Percentiles rank a stretch among this genome's conserved stretches.
phyloP scores from a whole-genome alignment of 2,888 invertebrate species.

The Xylota segnis region DNA sequence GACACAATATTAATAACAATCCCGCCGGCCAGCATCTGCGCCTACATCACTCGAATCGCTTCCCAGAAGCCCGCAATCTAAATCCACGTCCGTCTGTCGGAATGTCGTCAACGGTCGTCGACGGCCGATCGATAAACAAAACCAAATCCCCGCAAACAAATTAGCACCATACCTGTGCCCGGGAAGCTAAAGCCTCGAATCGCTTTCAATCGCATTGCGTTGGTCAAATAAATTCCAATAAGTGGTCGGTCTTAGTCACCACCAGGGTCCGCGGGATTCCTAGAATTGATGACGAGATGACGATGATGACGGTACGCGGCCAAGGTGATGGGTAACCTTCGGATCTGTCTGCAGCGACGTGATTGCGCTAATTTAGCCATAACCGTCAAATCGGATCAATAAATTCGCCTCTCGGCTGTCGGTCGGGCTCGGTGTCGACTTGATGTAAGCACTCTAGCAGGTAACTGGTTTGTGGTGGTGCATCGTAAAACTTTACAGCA shows the following conservation, averaged over 20 bases:
- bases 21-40: conserved; percentile 4
- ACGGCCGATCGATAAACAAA: conserved; percentile 6
- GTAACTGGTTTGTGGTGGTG: conserved; percentile 45
- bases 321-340: conserved; percentile 27
- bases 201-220: conserved; percentile 29
- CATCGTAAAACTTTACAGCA: conserved; percentile 66
- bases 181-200: background rate
- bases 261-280: conserved; percentile 53
- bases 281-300: conserved; percentile 54
- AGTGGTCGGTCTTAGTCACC: conserved; percentile 56
- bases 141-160: conserved; percentile 29
- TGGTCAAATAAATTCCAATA: conserved; percentile 63
- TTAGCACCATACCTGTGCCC: conserved; percentile 11
- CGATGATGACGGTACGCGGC: conserved; percentile 40
- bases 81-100: conserved; percentile 6
- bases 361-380: conserved; percentile 76
- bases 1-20: conserved; percentile 62
- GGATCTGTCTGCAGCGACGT: conserved; percentile 18
- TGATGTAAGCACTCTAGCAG: conserved; percentile 31
- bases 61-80: conserved; percentile 43
- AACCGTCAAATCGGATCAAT: conserved; percentile 73
- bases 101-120: conserved; percentile 20
- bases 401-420: conserved; percentile 52
- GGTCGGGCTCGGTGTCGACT: conserved; percentile 4
- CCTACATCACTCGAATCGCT: conserved; percentile 10